Percentiles rank a stretch among this genome's conserved stretches.
Evolutionary conservation across 2,797 vertebrate genomes (phyloP).

Genomic region (Propithecus deckenii): DNA sequence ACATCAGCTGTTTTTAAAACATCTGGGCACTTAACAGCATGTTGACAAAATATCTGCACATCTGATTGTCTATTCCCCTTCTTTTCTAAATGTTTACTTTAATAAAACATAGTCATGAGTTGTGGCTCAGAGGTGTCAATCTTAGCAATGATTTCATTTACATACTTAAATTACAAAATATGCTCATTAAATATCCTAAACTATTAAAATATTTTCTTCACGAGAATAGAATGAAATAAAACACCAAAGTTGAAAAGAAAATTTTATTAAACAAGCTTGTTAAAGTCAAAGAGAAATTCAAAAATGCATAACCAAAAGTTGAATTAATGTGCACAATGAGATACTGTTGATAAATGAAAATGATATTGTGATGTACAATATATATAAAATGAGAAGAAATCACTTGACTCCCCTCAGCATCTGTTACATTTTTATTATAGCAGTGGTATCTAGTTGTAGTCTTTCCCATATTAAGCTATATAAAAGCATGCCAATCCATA

Average conservation of each 20-base stretch:
- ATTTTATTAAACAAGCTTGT: neutral
- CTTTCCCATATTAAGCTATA: neutral
- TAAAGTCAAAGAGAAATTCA: conserved; percentile 24
- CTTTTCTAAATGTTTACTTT: conserved; percentile 14
- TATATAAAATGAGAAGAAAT: neutral
- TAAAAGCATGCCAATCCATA: neutral
- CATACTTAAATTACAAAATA: conserved; percentile 29
- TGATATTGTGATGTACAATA: neutral
- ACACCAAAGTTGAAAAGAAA: neutral
- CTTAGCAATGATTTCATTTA: conserved; percentile 16
- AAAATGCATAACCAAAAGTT: neutral
- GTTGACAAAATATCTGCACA: neutral
- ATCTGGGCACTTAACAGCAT: conserved; percentile 45
- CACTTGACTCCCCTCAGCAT: neutral
- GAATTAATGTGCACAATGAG: neutral
- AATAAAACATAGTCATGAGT: neutral
- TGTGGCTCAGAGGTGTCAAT: neutral
- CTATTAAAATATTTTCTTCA: neutral
- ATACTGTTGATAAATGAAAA: neutral
- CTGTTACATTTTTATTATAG: neutral
- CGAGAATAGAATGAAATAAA: neutral
- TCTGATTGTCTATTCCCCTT: neutral
- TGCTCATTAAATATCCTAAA: neutral
- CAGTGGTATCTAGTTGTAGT: neutral
- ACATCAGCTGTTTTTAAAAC: conserved; percentile 40